Conservation (phyloP, 2,888 invertebrate genomes). For the Trypoxylon attenuatum region DNA sequence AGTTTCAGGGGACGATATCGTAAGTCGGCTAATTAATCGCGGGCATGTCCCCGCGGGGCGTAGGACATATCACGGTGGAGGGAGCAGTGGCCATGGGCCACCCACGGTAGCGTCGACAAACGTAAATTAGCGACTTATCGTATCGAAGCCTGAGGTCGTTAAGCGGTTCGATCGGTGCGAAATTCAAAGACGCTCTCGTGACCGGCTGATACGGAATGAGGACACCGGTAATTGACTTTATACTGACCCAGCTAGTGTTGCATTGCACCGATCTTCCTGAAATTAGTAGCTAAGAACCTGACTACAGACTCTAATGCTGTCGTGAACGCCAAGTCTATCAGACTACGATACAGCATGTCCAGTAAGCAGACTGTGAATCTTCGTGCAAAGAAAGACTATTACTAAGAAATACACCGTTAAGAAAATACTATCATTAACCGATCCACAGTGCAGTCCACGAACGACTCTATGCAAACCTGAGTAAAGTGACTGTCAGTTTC, state of each 20-base stretch:
- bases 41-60: conserved; percentile 49
- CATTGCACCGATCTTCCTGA: too few relatives aligned
- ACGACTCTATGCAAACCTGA: too few relatives aligned
- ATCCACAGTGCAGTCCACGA: too few relatives aligned
- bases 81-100: conserved; percentile 58
- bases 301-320: too few relatives aligned
- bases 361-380: too few relatives aligned
- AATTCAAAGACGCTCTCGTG: conserved; percentile 41
- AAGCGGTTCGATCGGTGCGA: conserved; percentile 35
- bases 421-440: too few relatives aligned
- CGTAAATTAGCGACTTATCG: conserved; percentile 70
- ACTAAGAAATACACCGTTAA: too few relatives aligned
- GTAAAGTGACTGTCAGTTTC: too few relatives aligned
- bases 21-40: conserved; percentile 68
- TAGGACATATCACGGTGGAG: conserved; percentile 40
- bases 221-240: neutral
- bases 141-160: conserved; percentile 49
- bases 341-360: too few relatives aligned
- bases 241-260: neutral
- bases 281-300: too few relatives aligned
- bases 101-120: conserved; percentile 65
- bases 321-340: too few relatives aligned
- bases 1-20: conserved; percentile 56
- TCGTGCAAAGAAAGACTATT: too few relatives aligned
- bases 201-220: conserved; percentile 20